Evolutionary conservation across 2,113 vertebrate genomes (phyloP).

Genomic region (Macrotis lagotis): DNA sequence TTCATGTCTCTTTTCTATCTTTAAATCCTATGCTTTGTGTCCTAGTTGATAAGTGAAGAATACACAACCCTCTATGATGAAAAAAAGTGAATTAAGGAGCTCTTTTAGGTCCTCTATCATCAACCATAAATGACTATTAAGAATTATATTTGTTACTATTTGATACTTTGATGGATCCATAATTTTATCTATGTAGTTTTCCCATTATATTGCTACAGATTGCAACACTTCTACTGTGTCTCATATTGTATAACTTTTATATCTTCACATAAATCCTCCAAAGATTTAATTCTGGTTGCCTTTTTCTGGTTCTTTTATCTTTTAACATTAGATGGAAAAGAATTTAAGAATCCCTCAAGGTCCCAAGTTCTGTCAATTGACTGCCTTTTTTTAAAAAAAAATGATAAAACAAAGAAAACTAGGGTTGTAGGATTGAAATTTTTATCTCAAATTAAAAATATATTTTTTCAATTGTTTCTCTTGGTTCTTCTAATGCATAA

Average conservation of each 20-base stretch:
- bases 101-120: not conserved
- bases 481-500: not conserved
- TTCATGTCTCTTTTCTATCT: not conserved
- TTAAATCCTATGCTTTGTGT: not conserved
- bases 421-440: not conserved
- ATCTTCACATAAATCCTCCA: not conserved
- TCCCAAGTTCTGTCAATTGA: not conserved
- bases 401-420: not conserved
- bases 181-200: not conserved
- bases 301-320: not conserved
- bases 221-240: not conserved
- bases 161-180: not conserved
- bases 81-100: slow-evolving; percentile 37
- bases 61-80: not conserved
- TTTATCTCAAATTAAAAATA: not conserved
- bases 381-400: not conserved
- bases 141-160: not conserved
- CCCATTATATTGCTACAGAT: not conserved
- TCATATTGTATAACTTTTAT: not conserved
- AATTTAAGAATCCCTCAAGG: not conserved
- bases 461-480: not conserved
- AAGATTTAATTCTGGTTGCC: not conserved
- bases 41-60: not conserved
- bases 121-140: not conserved
- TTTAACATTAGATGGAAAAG: not conserved